Base-by-base conservation (phyloP, 2,113 vertebrate genomes). In the Ivindomyrus marchei region DNA sequence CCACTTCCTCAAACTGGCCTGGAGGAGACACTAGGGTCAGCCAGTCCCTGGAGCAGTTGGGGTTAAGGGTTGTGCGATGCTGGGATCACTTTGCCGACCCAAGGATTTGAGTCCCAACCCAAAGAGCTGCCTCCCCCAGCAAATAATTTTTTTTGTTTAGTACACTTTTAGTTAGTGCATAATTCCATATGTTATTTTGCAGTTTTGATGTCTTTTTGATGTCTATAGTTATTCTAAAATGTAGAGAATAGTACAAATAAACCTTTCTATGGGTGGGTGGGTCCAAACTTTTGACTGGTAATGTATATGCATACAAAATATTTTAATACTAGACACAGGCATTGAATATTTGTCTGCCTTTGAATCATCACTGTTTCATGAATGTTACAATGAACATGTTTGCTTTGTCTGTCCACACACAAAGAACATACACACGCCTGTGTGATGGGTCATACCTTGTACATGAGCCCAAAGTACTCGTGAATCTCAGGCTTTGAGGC, bases 381-480 rank as follows among this genome's bases (percentile, higher is more conserved):
- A 42, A 36, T 77, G 31, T 77, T 77, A 39, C 13, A 77, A 6
- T 42, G 74, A 39, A 80, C 4, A 36, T 36, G 36, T 80, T 19
- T 42, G 21, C 5, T 85, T 39, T n/a, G 19, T 0, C 80, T 47
- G 7, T 47, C 80, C 39, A 3, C 39, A 85, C 21, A 47, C 2
- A 9, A 45, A 11, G 39, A 58, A 47, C 24, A 46, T 46, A 21
- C 66, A 36, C 13, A 39, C 46, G n/a, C n/a, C n/a, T 88, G 15
- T 13, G 11, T 46, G 31, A 88, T 1, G 27, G 49, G 17, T 36
- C 92, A 92, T 95, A 97, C 98, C 95, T 97, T 96, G 90, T 94
- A 94, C 95, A 98, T 99, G 42, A 98, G 94, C 2, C 98, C 98
- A 62, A 99, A 99, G 5, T 93, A 31, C 0, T 95, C 93, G 2